Evolutionary conservation across 2,888 invertebrate genomes (phyloP).

Genomic region (Phaonia tiefii): DNA sequence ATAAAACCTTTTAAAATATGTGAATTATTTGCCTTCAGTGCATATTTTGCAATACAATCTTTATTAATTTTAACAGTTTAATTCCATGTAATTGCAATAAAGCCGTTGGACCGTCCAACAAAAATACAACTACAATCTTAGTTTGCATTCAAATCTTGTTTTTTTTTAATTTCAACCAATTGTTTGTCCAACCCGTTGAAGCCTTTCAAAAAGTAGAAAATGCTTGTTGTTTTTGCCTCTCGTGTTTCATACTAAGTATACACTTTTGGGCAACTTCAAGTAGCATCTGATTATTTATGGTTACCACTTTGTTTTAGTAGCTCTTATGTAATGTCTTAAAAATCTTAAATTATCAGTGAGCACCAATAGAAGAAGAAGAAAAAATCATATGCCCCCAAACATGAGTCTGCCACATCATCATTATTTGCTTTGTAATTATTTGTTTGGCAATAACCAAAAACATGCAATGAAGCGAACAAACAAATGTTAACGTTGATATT

Average conservation of each 20-base stretch:
- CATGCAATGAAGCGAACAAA: not conserved
- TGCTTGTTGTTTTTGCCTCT: conserved; percentile 9
- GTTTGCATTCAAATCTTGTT: conserved; percentile 22
- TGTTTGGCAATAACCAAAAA: conserved; percentile 15
- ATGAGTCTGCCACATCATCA: conserved; percentile 11
- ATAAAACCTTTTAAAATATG: too few relatives aligned
- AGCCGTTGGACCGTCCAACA: conserved; percentile 4
- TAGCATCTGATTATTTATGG: conserved; percentile 59
- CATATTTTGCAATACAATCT: not conserved
- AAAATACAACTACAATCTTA: not conserved
- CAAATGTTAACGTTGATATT: too few relatives aligned
- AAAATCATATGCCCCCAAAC: conserved; percentile 25
- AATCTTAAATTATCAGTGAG: conserved; percentile 19
- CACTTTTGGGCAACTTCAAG: conserved; percentile 17
- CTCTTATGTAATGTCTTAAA: conserved; percentile 45
- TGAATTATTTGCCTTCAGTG: too few relatives aligned
- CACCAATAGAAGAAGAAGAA: conserved; percentile 17
- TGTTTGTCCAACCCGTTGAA: conserved; percentile 23
- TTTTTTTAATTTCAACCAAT: too few relatives aligned
- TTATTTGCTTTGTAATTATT: not conserved
- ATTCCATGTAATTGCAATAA: conserved; percentile 26
- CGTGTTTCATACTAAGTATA: not conserved
- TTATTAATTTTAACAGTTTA: conserved; percentile 31
- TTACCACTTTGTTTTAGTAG: conserved; percentile 26
- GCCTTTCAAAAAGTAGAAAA: conserved; percentile 47